Conservation (phyloP, 2,888 invertebrate species). For the Drymonia ruficornis region DNA sequence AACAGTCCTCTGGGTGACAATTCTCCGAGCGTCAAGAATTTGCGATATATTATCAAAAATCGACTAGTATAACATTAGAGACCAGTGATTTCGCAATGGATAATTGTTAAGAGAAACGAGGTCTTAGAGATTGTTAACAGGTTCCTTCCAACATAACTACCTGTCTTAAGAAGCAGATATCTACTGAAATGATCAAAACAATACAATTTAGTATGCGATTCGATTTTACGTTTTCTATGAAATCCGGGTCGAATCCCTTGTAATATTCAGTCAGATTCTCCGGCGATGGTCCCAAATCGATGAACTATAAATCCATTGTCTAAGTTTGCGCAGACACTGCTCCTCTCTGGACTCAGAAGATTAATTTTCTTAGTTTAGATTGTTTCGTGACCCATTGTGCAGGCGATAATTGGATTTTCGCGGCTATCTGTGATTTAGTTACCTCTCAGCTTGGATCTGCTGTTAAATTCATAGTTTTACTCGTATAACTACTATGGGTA, state of each 20-base stretch:
- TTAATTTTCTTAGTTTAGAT: slow-evolving; percentile 85
- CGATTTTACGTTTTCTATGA: slow-evolving; percentile 23
- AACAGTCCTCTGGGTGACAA: too few relatives aligned
- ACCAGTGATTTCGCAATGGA: too few relatives aligned
- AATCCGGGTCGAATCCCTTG: slow-evolving; percentile 29
- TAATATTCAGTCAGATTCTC: slow-evolving; percentile 59
- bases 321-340: slow-evolving; percentile 82
- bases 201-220: background rate
- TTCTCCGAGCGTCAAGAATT: too few relatives aligned
- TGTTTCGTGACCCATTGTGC: slow-evolving; percentile 85
- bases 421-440: slow-evolving; percentile 80
- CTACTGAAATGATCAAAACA: background rate
- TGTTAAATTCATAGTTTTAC: slow-evolving; percentile 55
- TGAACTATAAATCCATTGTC: slow-evolving; percentile 85
- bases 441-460: slow-evolving; percentile 62
- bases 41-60: too few relatives aligned
- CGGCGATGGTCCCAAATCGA: slow-evolving; percentile 77
- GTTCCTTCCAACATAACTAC: too few relatives aligned
- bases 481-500: slow-evolving; percentile 15
- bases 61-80: too few relatives aligned
- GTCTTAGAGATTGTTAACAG: too few relatives aligned
- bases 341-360: slow-evolving; percentile 81
- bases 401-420: slow-evolving; percentile 83
- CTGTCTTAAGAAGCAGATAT: too few relatives aligned
- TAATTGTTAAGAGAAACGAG: too few relatives aligned